phyloP scores from a whole-genome alignment of 2,113 vertebrate genomes.

The Narcine bancroftii region DNA sequence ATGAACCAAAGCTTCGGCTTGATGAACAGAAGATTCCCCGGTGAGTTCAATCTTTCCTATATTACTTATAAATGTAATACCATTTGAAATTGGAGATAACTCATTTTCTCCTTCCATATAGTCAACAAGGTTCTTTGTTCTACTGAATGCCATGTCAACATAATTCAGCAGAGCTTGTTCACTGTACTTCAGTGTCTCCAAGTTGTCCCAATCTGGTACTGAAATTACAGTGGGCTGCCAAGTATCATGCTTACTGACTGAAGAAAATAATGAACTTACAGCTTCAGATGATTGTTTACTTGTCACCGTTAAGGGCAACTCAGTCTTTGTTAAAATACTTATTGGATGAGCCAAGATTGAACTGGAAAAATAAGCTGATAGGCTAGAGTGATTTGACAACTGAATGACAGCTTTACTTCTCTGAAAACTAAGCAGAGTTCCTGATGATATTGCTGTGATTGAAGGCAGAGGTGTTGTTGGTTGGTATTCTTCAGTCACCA shows the following conservation, averaged over 20 bases:
- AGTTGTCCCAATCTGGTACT: not conserved
- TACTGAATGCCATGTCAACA: not conserved
- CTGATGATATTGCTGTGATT: not conserved
- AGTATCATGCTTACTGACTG: no score
- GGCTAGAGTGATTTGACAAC: not conserved
- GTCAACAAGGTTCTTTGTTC: not conserved
- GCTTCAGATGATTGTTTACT: not conserved
- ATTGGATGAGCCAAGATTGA: not conserved
- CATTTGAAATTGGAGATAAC: not conserved
- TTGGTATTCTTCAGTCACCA: not conserved
- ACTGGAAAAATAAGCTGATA: not conserved
- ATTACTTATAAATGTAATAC: not conserved
- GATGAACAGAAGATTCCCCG: not conserved
- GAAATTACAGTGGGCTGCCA: not conserved
- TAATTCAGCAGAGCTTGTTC: not conserved
- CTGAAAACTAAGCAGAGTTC: not conserved
- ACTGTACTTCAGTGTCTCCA: not conserved
- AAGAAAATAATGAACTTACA: not conserved
- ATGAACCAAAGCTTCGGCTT: not conserved
- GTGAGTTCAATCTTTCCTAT: not conserved
- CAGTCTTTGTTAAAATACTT: not conserved
- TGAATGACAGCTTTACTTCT: not conserved
- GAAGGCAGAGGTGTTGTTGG: not conserved
- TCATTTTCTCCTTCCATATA: not conserved
- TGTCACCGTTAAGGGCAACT: not conserved